Conservation (phyloP, 1,140 invertebrate species). For the Drosophila obscura region DNA sequence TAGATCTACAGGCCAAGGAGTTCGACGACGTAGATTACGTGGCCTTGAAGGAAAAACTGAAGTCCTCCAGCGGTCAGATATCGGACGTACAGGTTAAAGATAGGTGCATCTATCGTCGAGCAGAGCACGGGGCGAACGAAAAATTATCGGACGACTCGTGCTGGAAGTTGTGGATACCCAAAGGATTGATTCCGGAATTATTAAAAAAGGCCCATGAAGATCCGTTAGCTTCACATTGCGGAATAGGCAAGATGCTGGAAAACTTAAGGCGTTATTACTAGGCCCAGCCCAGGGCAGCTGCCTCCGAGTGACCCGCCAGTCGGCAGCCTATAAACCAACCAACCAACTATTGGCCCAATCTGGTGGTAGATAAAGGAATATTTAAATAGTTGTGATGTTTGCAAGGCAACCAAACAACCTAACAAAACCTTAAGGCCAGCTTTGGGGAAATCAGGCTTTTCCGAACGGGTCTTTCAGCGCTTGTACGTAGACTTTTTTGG, state of each 20-base stretch:
- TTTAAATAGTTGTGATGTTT: conserved; percentile 15
- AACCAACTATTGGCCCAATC: conserved; percentile 20
- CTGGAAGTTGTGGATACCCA: conserved; percentile 8
- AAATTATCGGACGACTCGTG: conserved; percentile 11
- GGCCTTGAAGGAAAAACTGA: conserved; percentile 1
- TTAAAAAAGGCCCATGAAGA: too few species aligned
- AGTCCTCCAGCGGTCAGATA: background rate
- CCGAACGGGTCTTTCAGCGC: conserved; percentile 23
- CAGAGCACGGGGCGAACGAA: background rate
- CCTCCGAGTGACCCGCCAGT: too few species aligned
- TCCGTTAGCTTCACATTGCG: background rate
- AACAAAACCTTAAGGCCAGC: too few species aligned
- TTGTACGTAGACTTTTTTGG: conserved; percentile 38
- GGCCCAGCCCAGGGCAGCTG: too few species aligned
- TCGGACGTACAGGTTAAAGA: conserved; percentile 1
- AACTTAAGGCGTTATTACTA: conserved; percentile 3
- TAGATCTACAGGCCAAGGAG: background rate
- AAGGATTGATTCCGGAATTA: background rate
- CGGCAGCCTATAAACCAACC: too few species aligned
- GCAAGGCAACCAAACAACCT: conserved; percentile 19
- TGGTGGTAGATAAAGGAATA: too few species aligned
- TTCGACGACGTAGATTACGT: conserved; percentile 3
- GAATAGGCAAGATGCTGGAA: conserved; percentile 23
- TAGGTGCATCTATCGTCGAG: conserved; percentile 1
- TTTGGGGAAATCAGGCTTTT: too few species aligned